These are phyloP conservation scores for Trichonephila inaurata DNA, from an alignment of 1,140 invertebrate species.

Conservation along the genomic window DNA sequence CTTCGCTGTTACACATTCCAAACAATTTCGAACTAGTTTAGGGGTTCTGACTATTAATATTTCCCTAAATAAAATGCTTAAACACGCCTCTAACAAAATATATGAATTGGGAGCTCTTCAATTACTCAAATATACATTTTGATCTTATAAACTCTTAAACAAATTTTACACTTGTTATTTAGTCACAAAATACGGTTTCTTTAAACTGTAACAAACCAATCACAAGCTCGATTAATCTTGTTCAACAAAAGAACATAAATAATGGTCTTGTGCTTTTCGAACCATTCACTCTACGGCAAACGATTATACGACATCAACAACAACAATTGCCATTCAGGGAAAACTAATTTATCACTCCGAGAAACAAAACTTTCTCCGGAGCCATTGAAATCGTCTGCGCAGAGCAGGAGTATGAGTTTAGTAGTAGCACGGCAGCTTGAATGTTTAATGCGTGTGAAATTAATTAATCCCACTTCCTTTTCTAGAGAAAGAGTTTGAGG, in stretches of 20 bases:
- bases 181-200: neutral
- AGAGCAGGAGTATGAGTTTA: neutral
- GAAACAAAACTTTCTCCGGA: neutral
- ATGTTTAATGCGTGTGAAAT: conserved; percentile 25
- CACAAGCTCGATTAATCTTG: neutral
- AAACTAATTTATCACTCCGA: neutral
- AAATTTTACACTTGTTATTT: neutral
- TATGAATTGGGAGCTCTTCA: too few species aligned
- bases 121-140: too few species aligned
- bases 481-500: neutral
- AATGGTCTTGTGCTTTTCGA: neutral
- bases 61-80: too few species aligned
- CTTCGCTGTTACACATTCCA: too few species aligned
- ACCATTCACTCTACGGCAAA: neutral
- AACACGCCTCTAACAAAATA: too few species aligned
- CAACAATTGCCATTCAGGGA: conserved; percentile 9
- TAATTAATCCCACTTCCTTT: neutral
- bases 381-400: neutral
- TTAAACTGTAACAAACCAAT: neutral
- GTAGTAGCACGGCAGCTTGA: neutral
- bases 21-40: too few species aligned
- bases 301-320: conserved; percentile 32
- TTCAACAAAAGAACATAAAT: neutral
- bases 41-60: too few species aligned
- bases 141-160: too few species aligned